A percentile compares a stretch with the other conserved stretches of the same genome.
Evolutionary conservation across 1,140 invertebrate genomes (phyloP).

Genomic region (Episyrphus balteatus): DNA sequence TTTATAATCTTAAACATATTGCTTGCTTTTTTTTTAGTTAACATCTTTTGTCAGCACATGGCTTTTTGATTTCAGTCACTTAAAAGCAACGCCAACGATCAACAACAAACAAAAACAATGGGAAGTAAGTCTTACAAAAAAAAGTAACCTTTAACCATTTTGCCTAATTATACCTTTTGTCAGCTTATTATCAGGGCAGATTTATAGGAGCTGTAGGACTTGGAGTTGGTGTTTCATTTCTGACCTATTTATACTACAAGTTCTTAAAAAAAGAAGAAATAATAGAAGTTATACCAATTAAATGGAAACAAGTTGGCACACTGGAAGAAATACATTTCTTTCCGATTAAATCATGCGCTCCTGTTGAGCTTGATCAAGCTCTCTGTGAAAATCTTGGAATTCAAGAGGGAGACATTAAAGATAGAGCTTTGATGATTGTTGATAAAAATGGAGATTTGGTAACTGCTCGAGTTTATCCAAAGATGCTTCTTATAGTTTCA

Average conservation of each 20-base stretch:
- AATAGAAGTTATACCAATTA: slow-evolving; percentile 21
- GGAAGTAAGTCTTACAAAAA: too few species aligned
- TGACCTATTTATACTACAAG: slow-evolving; percentile 21
- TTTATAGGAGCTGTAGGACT: slow-evolving; percentile 17
- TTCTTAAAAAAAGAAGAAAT: slow-evolving; percentile 18
- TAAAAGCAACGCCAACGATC: too few species aligned
- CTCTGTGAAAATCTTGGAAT: slow-evolving; percentile 40
- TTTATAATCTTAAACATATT: too few species aligned
- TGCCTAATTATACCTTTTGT: too few species aligned
- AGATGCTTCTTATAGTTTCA: slow-evolving; percentile 41
- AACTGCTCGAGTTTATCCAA: slow-evolving; percentile 40
- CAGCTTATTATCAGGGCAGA: slow-evolving; percentile 5
- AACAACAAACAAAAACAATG: too few species aligned
- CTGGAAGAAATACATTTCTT: slow-evolving; percentile 39
- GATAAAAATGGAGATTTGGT: slow-evolving; percentile 40
- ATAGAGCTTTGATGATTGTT: slow-evolving; percentile 42
- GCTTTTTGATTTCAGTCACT: too few species aligned
- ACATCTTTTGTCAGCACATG: too few species aligned
- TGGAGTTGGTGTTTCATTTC: slow-evolving; percentile 13
- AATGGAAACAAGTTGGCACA: slow-evolving; percentile 39
- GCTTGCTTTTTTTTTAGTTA: too few species aligned
- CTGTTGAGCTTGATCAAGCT: slow-evolving; percentile 24
- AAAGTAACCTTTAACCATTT: too few species aligned
- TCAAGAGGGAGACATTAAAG: slow-evolving; percentile 37
- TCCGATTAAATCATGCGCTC: slow-evolving; percentile 44